Evolutionary conservation across 2,113 vertebrate species (phyloP).

Genomic region (Panurus biarmicus): DNA sequence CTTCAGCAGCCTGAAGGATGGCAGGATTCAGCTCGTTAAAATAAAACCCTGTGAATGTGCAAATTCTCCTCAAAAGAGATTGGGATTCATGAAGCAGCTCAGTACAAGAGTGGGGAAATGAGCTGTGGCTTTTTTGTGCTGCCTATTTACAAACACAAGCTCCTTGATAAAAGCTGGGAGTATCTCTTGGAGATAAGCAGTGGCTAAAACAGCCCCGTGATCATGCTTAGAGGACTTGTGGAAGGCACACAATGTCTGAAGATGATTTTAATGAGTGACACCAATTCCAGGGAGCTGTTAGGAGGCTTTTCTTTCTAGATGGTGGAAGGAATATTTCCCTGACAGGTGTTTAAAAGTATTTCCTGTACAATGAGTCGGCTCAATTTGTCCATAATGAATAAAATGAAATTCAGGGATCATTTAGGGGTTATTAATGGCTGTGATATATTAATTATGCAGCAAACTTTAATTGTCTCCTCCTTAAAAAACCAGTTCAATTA

Average conservation of each 20-base stretch:
- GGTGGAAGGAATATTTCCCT: constrained; percentile 42
- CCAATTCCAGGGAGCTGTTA: constrained; percentile 46
- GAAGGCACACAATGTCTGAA: background rate
- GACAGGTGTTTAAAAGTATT: constrained; percentile 62
- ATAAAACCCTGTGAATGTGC: background rate
- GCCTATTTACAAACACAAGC: background rate
- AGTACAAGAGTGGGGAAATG: background rate
- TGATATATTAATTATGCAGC: background rate
- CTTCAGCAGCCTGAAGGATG: background rate
- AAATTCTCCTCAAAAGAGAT: background rate
- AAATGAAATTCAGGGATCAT: background rate
- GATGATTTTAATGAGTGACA: constrained; percentile 18
- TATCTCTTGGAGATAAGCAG: constrained; percentile 6
- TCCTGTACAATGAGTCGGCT: background rate
- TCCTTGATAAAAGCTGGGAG: background rate
- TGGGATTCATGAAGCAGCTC: background rate
- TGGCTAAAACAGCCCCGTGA: background rate
- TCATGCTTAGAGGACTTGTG: background rate
- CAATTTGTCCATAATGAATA: background rate
- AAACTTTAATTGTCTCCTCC: background rate
- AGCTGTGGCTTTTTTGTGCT: constrained; percentile 1
- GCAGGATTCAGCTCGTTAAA: background rate
- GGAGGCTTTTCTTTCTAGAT: constrained; percentile 71
- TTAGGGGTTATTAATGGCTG: background rate
- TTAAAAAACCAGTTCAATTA: background rate